Evolutionary conservation across 53 echinoderm and acorn worm genomes (phyloP).

Genomic region (Apostichopus leukothele): DNA sequence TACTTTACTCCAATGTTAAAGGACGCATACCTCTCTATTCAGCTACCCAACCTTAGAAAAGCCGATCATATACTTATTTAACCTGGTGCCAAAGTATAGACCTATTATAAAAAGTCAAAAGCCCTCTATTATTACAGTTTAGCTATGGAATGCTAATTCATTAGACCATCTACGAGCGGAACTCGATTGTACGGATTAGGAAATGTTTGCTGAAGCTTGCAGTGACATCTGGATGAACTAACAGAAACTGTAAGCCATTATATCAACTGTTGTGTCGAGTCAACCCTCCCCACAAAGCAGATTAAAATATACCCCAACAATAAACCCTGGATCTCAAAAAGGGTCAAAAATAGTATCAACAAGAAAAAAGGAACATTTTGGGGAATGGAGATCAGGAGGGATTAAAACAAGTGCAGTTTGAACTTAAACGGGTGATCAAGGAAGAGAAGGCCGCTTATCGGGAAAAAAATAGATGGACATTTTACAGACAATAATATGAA

Average conservation of each 20-base stretch:
- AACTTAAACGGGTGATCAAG: neutral
- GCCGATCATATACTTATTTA: too few relatives aligned
- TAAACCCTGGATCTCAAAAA: neutral
- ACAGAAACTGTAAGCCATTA: neutral
- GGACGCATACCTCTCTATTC: too few relatives aligned
- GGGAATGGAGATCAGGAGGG: neutral
- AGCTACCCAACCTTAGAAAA: too few relatives aligned
- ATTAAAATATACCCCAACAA: neutral
- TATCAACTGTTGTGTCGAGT: neutral
- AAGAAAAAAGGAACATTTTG: neutral
- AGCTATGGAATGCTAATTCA: too few relatives aligned
- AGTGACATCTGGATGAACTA: neutral
- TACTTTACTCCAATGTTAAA: too few relatives aligned
- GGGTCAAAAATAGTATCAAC: neutral
- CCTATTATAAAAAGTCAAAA: neutral
- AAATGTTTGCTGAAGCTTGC: neutral
- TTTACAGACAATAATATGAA: neutral
- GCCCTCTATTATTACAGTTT: neutral
- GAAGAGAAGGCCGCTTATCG: constrained; percentile 16
- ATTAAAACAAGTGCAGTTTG: neutral
- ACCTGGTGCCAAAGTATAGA: neutral
- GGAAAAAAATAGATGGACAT: neutral
- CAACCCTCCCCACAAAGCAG: neutral
- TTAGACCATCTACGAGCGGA: too few relatives aligned
- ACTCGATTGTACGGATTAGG: neutral